phyloP scores from a whole-genome alignment of 2,888 invertebrate genomes.

The Hanleya hanleyi region DNA sequence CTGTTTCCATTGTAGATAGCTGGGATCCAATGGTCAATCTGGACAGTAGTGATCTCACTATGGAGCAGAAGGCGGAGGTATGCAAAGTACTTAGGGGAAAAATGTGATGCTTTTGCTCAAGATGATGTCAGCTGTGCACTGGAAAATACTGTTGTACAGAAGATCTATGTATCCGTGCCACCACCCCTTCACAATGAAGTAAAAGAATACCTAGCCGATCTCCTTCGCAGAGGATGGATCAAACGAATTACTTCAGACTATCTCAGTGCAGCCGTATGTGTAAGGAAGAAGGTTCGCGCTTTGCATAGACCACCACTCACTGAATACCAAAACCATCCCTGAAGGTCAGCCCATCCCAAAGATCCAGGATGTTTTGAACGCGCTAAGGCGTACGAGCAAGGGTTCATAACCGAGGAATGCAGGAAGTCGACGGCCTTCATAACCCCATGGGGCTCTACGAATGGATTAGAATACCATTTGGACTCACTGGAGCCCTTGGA shows the following conservation, averaged over 20 bases:
- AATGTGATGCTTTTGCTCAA: constrained; percentile 31
- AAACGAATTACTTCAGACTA: constrained; percentile 10
- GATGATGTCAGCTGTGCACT: constrained; percentile 27
- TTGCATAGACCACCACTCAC: constrained; percentile 27
- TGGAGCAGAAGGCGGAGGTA: constrained; percentile 19
- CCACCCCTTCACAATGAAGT: constrained; percentile 40
- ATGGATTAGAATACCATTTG: constrained; percentile 36
- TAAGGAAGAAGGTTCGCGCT: constrained; percentile 28
- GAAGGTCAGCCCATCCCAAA: constrained; percentile 33
- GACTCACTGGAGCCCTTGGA: constrained; percentile 31
- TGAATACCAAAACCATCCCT: constrained; percentile 32
- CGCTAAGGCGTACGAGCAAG: constrained; percentile 41
- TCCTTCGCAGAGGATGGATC: constrained; percentile 33
- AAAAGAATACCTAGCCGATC: constrained; percentile 37
- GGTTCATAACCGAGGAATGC: constrained; percentile 31
- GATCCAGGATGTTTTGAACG: constrained; percentile 39
- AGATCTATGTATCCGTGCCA: constrained; percentile 34
- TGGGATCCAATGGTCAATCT: constrained; percentile 35
- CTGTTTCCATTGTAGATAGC: background rate
- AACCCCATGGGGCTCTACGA: constrained; percentile 38
- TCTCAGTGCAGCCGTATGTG: constrained; percentile 36
- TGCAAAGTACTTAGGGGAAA: constrained; percentile 31
- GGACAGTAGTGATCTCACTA: constrained; percentile 1
- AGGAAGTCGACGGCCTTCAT: constrained; percentile 33
- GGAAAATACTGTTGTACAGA: constrained; percentile 35